Percentiles rank a stretch among this genome's conserved stretches.
Evolutionary conservation across 1,140 invertebrate genomes (phyloP).

Genomic region (Anadara kagoshimensis): DNA sequence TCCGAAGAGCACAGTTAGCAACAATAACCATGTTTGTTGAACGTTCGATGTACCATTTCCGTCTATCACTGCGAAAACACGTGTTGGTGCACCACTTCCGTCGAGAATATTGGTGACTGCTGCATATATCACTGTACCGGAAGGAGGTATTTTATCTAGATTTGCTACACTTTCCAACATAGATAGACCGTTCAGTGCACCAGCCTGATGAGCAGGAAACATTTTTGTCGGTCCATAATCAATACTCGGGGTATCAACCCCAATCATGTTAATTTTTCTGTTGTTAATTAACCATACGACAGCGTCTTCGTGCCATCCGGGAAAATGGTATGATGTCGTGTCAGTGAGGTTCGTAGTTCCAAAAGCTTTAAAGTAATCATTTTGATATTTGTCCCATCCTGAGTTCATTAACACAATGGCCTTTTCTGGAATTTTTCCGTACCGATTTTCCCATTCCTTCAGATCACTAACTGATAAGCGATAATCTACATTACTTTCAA

Average conservation of each 20-base stretch:
- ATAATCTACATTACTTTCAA: slow-evolving; percentile 49
- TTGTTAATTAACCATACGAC: slow-evolving; percentile 78
- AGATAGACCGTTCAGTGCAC: slow-evolving; percentile 17
- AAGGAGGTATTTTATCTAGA: slow-evolving; percentile 7
- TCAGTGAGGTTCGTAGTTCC: slow-evolving; percentile 33
- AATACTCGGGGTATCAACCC: slow-evolving; percentile 79
- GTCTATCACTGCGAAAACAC: slow-evolving; percentile 9
- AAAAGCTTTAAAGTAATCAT: slow-evolving; percentile 45
- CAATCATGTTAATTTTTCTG: slow-evolving; percentile 77
- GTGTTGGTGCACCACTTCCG: slow-evolving; percentile 11
- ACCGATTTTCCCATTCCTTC: slow-evolving; percentile 66
- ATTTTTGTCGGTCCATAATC: slow-evolving; percentile 73
- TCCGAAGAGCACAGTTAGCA: too few relatives aligned
- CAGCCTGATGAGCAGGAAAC: slow-evolving; percentile 20
- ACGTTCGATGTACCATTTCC: too few relatives aligned
- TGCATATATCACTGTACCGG: slow-evolving; percentile 3
- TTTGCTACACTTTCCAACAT: slow-evolving; percentile 17
- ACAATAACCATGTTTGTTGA: too few relatives aligned
- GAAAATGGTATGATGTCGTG: slow-evolving; percentile 35
- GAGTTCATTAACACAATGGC: slow-evolving; percentile 76
- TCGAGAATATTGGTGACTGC: slow-evolving; percentile 5
- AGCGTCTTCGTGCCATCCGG: slow-evolving; percentile 77
- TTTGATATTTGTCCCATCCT: slow-evolving; percentile 74
- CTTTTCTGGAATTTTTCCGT: slow-evolving; percentile 72
- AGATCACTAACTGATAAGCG: slow-evolving; percentile 63